A percentile compares a stretch with the other conserved stretches of the same genome.
Evolutionary conservation across 2,888 invertebrate genomes (phyloP).

Genomic region (Octonoba sinensis): DNA sequence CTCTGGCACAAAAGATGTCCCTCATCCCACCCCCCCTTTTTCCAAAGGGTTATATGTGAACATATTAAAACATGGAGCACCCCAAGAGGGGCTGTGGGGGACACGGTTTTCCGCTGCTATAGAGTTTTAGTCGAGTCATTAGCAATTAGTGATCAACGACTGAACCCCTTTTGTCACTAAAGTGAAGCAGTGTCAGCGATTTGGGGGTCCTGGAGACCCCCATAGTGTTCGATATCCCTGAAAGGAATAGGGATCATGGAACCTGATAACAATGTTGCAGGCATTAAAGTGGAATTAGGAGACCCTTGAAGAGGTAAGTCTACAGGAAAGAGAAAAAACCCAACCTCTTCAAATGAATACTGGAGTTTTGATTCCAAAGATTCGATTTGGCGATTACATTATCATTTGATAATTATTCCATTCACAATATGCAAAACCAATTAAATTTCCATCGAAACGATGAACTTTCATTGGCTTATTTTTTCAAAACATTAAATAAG

Average conservation of each 20-base stretch:
- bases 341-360: no score
- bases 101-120: slow-evolving; percentile 54
- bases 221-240: background rate
- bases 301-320: no score
- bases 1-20: background rate
- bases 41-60: slow-evolving; percentile 50
- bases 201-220: background rate
- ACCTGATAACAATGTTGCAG: no score
- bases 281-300: no score
- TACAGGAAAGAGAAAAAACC: no score
- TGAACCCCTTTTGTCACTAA: slow-evolving; percentile 41
- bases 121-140: slow-evolving; percentile 61
- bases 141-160: slow-evolving; percentile 57
- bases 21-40: background rate
- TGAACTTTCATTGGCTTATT: no score
- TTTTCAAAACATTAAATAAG: no score
- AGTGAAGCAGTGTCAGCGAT: background rate
- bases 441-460: no score
- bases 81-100: background rate
- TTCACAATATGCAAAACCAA: no score
- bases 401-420: no score
- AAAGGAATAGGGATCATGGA: background rate
- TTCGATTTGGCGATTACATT: no score
- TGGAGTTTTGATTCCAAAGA: no score
- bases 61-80: slow-evolving; percentile 48